Evolutionary conservation across 2,113 vertebrate genomes (phyloP).

Genomic region (Psilopogon haemacephalus): DNA sequence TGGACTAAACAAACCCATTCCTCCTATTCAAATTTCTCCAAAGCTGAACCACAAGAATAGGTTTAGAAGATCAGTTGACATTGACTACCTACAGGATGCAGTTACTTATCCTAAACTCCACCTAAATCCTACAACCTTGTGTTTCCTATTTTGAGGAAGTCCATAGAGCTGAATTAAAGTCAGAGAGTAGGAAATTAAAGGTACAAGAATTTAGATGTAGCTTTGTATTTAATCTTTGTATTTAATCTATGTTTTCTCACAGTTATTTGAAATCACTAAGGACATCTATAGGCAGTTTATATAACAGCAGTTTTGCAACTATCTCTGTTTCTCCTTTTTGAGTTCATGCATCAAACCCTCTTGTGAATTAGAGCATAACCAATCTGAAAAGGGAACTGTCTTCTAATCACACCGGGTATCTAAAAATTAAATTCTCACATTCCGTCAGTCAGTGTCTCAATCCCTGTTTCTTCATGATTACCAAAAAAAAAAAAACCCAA

Average conservation of each 20-base stretch:
- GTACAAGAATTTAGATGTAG: neutral
- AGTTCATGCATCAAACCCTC: neutral
- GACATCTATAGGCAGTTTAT: conserved; percentile 23
- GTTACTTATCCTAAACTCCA: neutral
- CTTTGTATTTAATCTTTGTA: neutral
- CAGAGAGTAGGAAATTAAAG: neutral
- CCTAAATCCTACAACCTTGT: neutral
- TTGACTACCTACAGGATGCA: neutral
- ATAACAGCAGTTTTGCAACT: neutral
- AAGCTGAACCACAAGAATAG: neutral
- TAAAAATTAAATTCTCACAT: conserved; percentile 31
- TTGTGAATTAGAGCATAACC: conserved; percentile 37
- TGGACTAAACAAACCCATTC: neutral
- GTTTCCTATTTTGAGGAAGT: neutral
- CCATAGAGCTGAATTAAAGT: neutral
- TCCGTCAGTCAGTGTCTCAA: neutral
- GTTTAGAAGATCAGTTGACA: neutral
- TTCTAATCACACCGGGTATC: conserved; percentile 28
- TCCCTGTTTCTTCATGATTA: neutral
- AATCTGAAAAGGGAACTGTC: neutral
- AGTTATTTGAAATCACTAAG: conserved; percentile 16
- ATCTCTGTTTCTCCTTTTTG: neutral
- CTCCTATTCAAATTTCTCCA: neutral
- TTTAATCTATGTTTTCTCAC: neutral
- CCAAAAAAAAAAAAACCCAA: neutral